A percentile compares a stretch with the other conserved stretches of the same genome.
Evolutionary conservation across 2,113 vertebrate genomes (phyloP).

Genomic region (Rhinichthys klamathensis): DNA sequence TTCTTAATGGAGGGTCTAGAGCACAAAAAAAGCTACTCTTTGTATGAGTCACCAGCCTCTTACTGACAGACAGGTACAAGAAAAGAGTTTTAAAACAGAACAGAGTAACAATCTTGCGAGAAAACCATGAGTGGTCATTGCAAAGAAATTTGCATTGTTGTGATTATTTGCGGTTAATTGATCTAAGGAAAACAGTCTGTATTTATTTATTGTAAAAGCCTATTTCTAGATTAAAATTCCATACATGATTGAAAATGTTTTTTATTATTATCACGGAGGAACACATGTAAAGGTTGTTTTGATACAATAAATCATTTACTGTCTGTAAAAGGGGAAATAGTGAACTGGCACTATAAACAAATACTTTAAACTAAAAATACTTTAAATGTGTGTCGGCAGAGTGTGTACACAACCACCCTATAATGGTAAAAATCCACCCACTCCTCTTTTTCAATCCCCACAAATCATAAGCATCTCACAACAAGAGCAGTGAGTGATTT

Average conservation of each 20-base stretch:
- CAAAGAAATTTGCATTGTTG: neutral
- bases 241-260: neutral
- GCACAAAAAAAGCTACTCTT: conserved; percentile 16
- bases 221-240: neutral
- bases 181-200: neutral
- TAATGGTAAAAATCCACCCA: no score
- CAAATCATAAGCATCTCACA: no score
- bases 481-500: no score
- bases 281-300: neutral
- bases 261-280: neutral
- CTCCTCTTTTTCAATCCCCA: no score
- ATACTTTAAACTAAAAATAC: no score
- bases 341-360: no score
- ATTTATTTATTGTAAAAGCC: neutral
- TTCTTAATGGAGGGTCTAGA: conserved; percentile 38
- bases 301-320: neutral
- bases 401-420: no score
- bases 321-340: neutral
- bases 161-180: neutral
- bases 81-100: conserved; percentile 26
- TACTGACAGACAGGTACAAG: conserved; percentile 12
- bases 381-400: no score
- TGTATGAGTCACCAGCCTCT: conserved; percentile 35
- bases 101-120: neutral
- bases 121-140: neutral